Evolutionary conservation across 53 echinoderm and acorn worm species (phyloP), one percentile per base, ranked within the genome.

Genomic region (Stichopus horrens): DNA sequence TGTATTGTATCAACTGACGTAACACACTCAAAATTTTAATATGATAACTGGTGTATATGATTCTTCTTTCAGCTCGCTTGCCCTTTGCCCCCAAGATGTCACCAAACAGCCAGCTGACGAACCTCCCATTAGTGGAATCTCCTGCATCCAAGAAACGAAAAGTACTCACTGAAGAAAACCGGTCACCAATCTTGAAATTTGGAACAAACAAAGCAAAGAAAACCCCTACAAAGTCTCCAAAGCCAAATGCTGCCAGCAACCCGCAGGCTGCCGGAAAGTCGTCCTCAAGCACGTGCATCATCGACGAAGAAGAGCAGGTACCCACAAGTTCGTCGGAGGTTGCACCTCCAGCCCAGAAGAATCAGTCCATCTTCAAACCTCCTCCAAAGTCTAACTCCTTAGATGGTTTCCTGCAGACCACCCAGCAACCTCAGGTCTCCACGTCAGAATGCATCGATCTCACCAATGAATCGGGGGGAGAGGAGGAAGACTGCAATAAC

Each of bases 351-450:
- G 52, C 83, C 57, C 89, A 74, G 53, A 88, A 58, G 66, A 74
- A 9, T 4, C 74, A 71, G 81, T 73, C 79, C 7, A 9, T 82
- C 52, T 88, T 89, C 76, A 81, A 81, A 58, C 81, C 81, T 5
- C 83, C 83, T 23, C 85, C 85, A 3, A 85, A 85, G 37, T 85
- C 85, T 4, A 85, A 66, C 85, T 88, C 91, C n/a, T 58, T 97
- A 53, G 97, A 95, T 75, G 66, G 94, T 0, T 97, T 97, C 73
- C 78, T 97, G 23, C 94, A 95, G 63, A 92, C 90, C 13, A 92
- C 95, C 56, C 95, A 97, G 91, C 94, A 97, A 78, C 95, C 97
- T 65, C 91, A 92, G 58, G 95, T 92, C 60, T 84, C 91, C 8
- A 91, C 91, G 4, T 88, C 91, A 8, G 91, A 83, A 86, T 88